A percentile compares a stretch with the other conserved stretches of the same genome.
These are phyloP conservation scores for Lytechinus variegatus DNA, from an alignment of 35 echinoderm and acorn worm species.

Conservation along the genomic window DNA sequence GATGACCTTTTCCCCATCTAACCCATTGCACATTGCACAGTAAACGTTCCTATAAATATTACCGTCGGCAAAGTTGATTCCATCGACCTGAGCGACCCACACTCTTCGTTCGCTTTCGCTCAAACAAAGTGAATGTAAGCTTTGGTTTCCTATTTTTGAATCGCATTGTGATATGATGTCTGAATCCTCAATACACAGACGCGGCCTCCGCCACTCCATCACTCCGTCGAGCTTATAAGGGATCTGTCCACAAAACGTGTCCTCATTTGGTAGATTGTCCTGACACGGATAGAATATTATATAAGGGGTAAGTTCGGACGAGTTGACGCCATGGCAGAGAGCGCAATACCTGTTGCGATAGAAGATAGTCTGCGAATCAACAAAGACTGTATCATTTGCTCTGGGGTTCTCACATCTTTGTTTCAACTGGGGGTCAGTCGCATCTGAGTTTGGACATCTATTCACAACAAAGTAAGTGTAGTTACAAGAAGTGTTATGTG, in stretches of 20 bases:
- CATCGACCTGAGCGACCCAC: neutral
- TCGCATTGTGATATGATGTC: neutral
- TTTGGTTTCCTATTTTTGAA: neutral
- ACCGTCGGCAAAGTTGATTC: neutral
- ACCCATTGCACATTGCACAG: constrained; percentile 3
- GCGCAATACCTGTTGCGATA: constrained; percentile 24
- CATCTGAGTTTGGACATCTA: neutral
- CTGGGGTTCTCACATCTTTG: neutral
- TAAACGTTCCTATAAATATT: neutral
- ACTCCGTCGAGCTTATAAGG: neutral
- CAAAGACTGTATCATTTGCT: neutral
- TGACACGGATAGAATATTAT: neutral
- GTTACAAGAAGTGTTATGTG: neutral
- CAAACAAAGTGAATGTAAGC: neutral
- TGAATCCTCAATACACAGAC: neutral
- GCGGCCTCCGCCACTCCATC: neutral
- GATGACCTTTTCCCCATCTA: neutral
- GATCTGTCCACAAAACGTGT: neutral
- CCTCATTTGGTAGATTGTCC: neutral
- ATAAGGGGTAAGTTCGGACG: neutral
- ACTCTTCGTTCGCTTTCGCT: neutral
- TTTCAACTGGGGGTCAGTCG: neutral
- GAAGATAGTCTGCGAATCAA: neutral
- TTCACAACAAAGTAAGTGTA: neutral
- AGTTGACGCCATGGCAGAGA: neutral